Evolutionary conservation across 2,888 invertebrate genomes (phyloP).

Genomic region (Eucera pruinosa): DNA sequence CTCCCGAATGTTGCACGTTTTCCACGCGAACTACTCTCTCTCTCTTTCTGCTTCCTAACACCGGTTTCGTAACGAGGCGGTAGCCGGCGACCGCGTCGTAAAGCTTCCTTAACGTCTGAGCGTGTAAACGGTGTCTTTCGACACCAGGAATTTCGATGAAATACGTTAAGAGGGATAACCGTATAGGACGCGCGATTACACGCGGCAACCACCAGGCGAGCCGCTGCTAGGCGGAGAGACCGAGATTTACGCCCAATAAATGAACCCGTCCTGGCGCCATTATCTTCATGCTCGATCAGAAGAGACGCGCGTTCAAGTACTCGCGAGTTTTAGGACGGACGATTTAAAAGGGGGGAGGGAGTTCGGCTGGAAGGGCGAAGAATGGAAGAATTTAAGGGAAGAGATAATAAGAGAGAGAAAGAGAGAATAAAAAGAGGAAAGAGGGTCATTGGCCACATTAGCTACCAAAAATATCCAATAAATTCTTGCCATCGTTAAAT

Average conservation of each 20-base stretch:
- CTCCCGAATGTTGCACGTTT: slow-evolving; percentile 32
- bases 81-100: slow-evolving; percentile 58
- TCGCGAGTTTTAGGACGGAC: slow-evolving; percentile 15
- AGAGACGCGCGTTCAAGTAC: slow-evolving; percentile 62
- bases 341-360: no score
- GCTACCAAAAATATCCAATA: slow-evolving; percentile 77
- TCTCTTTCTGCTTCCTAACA: slow-evolving; percentile 2
- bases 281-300: slow-evolving; percentile 74
- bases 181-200: slow-evolving; percentile 60
- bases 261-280: slow-evolving; percentile 71
- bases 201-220: slow-evolving; percentile 34
- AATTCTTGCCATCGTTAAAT: slow-evolving; percentile 80
- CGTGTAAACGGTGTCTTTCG: slow-evolving; percentile 67
- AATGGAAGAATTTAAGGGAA: slow-evolving; percentile 1
- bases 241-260: slow-evolving; percentile 78
- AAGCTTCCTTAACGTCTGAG: slow-evolving; percentile 60
- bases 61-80: slow-evolving; percentile 64
- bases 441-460: slow-evolving; percentile 74
- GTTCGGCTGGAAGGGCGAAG: slow-evolving; percentile 2
- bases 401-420: background rate
- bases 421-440: slow-evolving; percentile 30
- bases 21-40: background rate
- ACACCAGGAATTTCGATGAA: slow-evolving; percentile 67
- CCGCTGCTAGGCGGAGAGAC: slow-evolving; percentile 48
- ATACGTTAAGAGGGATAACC: slow-evolving; percentile 59